Base-by-base conservation (phyloP, 2,797 vertebrate species). In the Vultur gryphus region DNA sequence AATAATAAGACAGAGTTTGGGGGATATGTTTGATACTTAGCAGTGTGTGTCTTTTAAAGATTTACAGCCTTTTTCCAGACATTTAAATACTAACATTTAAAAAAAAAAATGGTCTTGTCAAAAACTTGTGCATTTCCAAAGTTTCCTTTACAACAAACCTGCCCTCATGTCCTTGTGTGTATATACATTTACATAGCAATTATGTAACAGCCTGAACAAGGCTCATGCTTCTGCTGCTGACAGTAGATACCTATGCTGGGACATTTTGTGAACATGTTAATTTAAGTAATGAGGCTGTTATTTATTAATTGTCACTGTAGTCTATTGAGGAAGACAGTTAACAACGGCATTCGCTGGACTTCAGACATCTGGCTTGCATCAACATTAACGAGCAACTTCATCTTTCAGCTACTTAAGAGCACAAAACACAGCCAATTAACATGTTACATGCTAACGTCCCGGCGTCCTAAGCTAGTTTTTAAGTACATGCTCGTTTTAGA, bases 391-490 rank as follows among this genome's bases (percentile, higher is more conserved):
- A 13, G 15, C 13, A 28, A 5, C 54, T 35, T 35, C 13, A 20
- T 13, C n/a, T 24, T 59, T 16, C 57, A 24, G 35, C 64, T 16
- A 2, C 55, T 26, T 8, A 13, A 31, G 43, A 28, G 26, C 24
- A 31, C 37, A 46, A 21, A 25, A 31, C 84, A 7, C 55, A 4
- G 20, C 0, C 21, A 23, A 6, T 5, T 6, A 29, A 13, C 11
- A 0, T 0, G 28, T 13, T 29, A 16, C 3, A 1, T 0, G 16
- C 14, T 7, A 66, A 14, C 2, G 4, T 12, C 23, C 26, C 7
- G 7, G 23, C 6, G 7, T 0, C 16, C 39, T 4, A 25, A 4
- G 1, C 15, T 11, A 3, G 0, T 13, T 71, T 37, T 64, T n/a
- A 52, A 31, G 2, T 7, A 5, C 16, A 4, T 0, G 21, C 28